A percentile compares a stretch with the other conserved stretches of the same genome.
These are phyloP conservation scores for Miniopterus natalensis DNA, from an alignment of 2,113 vertebrate species.

Conservation along the genomic window DNA sequence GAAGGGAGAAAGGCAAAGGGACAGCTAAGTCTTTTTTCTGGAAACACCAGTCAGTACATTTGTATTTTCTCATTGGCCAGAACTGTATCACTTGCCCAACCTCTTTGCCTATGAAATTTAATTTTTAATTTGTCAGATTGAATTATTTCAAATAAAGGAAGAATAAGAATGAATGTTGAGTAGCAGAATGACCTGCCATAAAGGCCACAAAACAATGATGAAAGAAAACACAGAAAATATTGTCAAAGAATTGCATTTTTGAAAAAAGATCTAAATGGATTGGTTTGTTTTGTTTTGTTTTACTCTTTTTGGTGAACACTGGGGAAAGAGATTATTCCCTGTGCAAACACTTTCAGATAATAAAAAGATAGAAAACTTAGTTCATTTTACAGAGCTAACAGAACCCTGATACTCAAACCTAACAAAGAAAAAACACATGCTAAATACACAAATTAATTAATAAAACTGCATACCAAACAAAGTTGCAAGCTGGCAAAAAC, in stretches of 20 bases:
- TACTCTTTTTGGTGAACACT: conserved; percentile 26
- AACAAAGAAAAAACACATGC: not conserved
- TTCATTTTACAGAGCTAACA: not conserved
- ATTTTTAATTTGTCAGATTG: conserved; percentile 38
- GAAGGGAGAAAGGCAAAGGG: not conserved
- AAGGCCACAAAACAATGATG: conserved; percentile 5
- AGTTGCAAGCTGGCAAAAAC: conserved; percentile 10
- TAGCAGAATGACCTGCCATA: not conserved
- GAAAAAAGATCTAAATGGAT: not conserved
- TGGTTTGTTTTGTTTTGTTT: not conserved
- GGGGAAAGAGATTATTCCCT: conserved; percentile 10
- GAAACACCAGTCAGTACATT: not conserved
- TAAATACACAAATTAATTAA: not conserved
- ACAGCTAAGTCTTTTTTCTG: not conserved
- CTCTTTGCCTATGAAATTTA: conserved; percentile 16
- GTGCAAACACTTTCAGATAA: conserved; percentile 46
- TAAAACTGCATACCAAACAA: not conserved
- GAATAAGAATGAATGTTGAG: not conserved
- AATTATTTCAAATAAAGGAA: conserved; percentile 56
- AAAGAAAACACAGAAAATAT: conserved; percentile 57
- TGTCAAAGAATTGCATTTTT: not conserved
- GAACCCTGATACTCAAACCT: not conserved
- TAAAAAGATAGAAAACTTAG: not conserved
- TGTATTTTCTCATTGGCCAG: conserved; percentile 5
- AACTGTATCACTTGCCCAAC: not conserved